A percentile compares a stretch with the other conserved stretches of the same genome.
Conservation (phyloP, 2,888 invertebrate species). For the Calameuta idolon region DNA sequence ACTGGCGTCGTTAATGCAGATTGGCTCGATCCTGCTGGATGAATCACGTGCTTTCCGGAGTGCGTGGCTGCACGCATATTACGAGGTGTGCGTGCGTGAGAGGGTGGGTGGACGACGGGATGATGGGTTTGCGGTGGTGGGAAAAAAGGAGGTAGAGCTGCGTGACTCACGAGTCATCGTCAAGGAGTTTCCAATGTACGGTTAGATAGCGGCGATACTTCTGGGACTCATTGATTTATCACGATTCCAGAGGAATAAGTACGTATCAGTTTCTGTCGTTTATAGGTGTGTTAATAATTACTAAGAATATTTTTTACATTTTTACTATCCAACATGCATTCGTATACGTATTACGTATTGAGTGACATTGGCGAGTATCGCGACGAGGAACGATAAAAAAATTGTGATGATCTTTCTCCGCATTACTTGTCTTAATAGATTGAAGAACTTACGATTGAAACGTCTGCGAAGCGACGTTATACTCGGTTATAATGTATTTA, state of each 20-base stretch:
- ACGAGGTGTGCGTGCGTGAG: constrained; percentile 24
- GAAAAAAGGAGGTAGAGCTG: constrained; percentile 18
- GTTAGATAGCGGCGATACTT: not conserved
- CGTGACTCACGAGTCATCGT: constrained; percentile 46
- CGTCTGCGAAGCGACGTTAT: not conserved
- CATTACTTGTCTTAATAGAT: not conserved
- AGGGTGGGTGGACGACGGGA: constrained; percentile 23
- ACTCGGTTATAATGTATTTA: not conserved
- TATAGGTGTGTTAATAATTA: not conserved
- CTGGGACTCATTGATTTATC: not conserved
- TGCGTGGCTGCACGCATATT: constrained; percentile 47
- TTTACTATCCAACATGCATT: not conserved
- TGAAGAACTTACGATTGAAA: not conserved
- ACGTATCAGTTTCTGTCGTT: not conserved
- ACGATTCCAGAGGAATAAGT: not conserved
- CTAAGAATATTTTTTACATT: not conserved
- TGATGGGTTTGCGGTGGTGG: constrained; percentile 11
- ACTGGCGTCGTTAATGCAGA: constrained; percentile 38
- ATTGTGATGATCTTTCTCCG: not conserved
- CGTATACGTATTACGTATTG: not conserved
- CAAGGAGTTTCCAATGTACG: not conserved
- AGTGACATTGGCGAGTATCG: not conserved
- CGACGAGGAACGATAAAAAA: not conserved
- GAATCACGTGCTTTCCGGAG: constrained; percentile 50
- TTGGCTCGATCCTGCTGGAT: constrained; percentile 32